phyloP scores from a whole-genome alignment of 2,113 vertebrate genomes.

The Sinocyclocheilus anophthalmus region DNA sequence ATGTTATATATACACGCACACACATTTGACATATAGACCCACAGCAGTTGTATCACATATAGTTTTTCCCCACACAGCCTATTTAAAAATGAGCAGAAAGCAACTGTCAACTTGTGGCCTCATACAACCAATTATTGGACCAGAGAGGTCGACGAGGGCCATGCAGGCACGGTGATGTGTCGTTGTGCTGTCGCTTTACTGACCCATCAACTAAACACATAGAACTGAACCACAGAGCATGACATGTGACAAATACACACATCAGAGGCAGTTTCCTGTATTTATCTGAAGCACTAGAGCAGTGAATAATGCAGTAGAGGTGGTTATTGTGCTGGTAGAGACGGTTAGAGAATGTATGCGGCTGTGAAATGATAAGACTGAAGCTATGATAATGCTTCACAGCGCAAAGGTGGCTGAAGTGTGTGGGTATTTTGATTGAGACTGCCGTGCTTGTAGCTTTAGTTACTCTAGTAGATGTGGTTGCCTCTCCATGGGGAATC shows the following conservation, averaged over 20 bases:
- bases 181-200: background rate
- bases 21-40: too few relatives aligned
- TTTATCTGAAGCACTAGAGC: constrained; percentile 11
- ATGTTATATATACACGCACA: too few relatives aligned
- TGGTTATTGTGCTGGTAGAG: constrained; percentile 16
- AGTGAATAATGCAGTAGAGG: background rate
- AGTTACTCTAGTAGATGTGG: constrained; percentile 4
- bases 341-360: constrained; percentile 11
- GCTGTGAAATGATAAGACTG: background rate
- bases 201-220: background rate
- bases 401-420: background rate
- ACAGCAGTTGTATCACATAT: too few relatives aligned
- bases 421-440: constrained; percentile 24
- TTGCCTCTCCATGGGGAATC: constrained; percentile 19
- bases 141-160: background rate
- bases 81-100: background rate
- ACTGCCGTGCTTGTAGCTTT: background rate
- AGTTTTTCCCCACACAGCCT: background rate
- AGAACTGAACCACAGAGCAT: background rate
- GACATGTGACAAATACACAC: constrained; percentile 21
- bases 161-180: background rate
- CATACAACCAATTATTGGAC: background rate
- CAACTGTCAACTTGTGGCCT: background rate
- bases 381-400: constrained; percentile 24
- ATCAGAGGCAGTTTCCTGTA: background rate